A percentile compares a stretch with the other conserved stretches of the same genome.
Conservation (phyloP, 2,888 invertebrate genomes). For the Dilophus febrilis region DNA sequence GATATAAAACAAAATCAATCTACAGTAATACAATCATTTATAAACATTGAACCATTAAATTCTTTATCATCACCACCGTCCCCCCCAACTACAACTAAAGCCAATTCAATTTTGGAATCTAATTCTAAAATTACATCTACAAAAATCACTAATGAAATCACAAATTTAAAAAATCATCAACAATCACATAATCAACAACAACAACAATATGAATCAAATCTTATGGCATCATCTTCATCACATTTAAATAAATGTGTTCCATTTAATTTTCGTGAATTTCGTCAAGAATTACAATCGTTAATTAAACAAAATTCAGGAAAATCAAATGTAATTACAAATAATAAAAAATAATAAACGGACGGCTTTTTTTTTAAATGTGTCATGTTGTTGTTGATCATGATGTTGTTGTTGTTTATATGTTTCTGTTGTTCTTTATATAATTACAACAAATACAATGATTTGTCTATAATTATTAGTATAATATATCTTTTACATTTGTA, state of each 20-base stretch:
- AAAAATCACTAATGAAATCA: no score
- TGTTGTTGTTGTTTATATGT: not conserved
- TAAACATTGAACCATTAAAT: not conserved
- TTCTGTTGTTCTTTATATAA: not conserved
- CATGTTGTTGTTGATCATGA: not conserved
- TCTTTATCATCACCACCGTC: no score
- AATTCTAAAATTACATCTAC: no score
- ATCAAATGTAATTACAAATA: not conserved
- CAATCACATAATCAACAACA: no score
- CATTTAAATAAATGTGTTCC: not conserved
- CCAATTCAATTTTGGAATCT: no score
- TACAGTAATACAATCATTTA: not conserved
- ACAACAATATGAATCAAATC: not conserved
- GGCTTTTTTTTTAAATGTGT: no score
- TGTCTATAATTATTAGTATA: no score
- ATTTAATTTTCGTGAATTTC: slow-evolving; percentile 5
- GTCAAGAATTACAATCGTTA: slow-evolving; percentile 4
- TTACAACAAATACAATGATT: no score
- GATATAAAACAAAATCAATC: not conserved
- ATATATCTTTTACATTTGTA: no score
- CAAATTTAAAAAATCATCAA: no score
- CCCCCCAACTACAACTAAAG: no score
- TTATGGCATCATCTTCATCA: not conserved
- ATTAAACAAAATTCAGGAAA: slow-evolving; percentile 3
- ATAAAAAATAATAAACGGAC: not conserved